A percentile compares a stretch with the other conserved stretches of the same genome.
phyloP scores from a whole-genome alignment of 2,888 invertebrate genomes.

The Leptopilina myrica region DNA sequence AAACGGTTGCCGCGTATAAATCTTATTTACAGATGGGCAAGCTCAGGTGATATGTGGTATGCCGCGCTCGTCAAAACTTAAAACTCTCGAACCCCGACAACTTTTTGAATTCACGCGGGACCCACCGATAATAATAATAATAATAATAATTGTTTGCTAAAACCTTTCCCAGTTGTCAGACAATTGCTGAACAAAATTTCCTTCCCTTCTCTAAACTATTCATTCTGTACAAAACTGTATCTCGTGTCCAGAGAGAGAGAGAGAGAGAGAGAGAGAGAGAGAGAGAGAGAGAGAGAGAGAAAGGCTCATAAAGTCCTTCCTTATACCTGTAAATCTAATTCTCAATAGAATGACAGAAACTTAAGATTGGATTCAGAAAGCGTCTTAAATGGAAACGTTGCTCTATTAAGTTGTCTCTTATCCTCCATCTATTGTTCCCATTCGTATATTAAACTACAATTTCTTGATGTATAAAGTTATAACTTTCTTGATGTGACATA shows the following conservation, averaged over 20 bases:
- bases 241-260: constrained; percentile 12
- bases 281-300: not conserved
- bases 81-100: constrained; percentile 58
- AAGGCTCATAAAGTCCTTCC: constrained; percentile 2
- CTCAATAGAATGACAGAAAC: constrained; percentile 18
- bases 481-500: not conserved
- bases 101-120: constrained; percentile 63
- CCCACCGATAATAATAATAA: not conserved
- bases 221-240: not conserved
- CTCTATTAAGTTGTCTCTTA: constrained; percentile 17
- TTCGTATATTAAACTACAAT: not conserved
- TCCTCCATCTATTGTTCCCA: not conserved
- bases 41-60: constrained; percentile 68
- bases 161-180: constrained; percentile 17
- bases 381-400: constrained; percentile 29
- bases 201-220: no score
- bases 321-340: constrained; percentile 28
- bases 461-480: not conserved
- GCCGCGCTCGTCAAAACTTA: constrained; percentile 64
- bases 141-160: constrained; percentile 26
- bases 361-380: constrained; percentile 29
- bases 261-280: constrained; percentile 4
- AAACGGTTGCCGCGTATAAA: constrained; percentile 71
- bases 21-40: constrained; percentile 73
- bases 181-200: constrained; percentile 19